Base-by-base conservation (phyloP, 2,888 invertebrate species). In the Petrophora chlorosata region DNA sequence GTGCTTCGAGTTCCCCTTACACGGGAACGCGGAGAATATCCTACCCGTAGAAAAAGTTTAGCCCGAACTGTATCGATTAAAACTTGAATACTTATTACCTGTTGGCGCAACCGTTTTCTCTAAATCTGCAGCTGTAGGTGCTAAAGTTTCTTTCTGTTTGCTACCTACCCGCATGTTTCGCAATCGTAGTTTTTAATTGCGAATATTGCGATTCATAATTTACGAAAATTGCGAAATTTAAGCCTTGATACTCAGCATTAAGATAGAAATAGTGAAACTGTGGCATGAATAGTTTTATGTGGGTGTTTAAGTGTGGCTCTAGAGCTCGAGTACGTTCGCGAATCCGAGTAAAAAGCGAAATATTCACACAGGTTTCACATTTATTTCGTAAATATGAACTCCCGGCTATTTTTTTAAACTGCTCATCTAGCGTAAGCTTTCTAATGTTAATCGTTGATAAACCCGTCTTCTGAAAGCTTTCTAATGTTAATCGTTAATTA, bases 1-100 rank as follows among this genome's bases (percentile, higher is more conserved):
- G 39, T 29, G 39, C 39, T 38, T 38, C 22, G 17, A n/a, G n/a
- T n/a, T n/a, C n/a, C n/a, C n/a, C 10, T 16, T 9, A 22, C 28
- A 29, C 12, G 46, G 26, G 15, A 32, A n/a, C 33, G 15, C 26
- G 28, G 23, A 28, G 43, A 38, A 33, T 34, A 17, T 41, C 41
- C 38, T 34, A 17, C 36, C 41, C 38, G 38, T 32, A 34, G 26
- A 34, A 50, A 42, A 50, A 50, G 39, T 50, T 40, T 14, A 43
- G 3, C 17, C 26, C 29, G 16, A 43, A 33, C 39, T 39, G 43
- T 44, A 44, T 44, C 49, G 49, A 44, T 50, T 50, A 50, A 43
- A 50, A 39, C 39, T 43, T 17, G 29, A 29, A 39, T 41, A 29
- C 33, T 25, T 19, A 9, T 36, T 46, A 48, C 42, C 43, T 43